Conservation (phyloP, 2,797 vertebrate species). For the Pristis pectinata region DNA sequence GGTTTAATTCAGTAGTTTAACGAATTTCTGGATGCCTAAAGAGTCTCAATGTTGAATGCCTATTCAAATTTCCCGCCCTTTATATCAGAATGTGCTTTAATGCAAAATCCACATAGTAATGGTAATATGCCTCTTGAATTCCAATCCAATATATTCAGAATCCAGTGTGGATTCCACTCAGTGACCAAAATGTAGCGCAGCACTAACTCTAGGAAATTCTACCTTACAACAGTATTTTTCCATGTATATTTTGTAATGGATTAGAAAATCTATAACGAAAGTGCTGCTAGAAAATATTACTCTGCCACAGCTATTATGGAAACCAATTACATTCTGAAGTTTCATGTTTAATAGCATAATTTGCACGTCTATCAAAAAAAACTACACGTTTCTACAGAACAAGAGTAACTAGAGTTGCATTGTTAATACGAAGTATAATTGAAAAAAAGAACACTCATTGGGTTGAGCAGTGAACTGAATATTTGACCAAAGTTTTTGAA, state of each 20-base stretch:
- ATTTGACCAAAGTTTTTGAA: neutral
- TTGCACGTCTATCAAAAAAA: conserved; percentile 3
- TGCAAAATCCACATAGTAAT: neutral
- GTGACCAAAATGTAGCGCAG: neutral
- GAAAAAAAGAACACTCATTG: neutral
- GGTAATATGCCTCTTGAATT: neutral
- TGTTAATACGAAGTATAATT: conserved; percentile 1
- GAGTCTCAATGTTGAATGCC: neutral
- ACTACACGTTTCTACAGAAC: conserved; percentile 10
- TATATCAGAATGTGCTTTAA: neutral
- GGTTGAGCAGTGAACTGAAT: neutral
- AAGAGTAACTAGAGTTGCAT: neutral
- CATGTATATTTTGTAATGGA: neutral
- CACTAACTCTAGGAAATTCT: neutral
- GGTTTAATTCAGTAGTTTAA: neutral
- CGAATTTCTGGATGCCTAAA: neutral
- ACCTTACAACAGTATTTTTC: neutral
- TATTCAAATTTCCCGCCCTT: neutral
- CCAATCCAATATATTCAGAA: neutral
- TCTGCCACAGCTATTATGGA: conserved; percentile 24
- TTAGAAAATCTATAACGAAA: conserved; percentile 28
- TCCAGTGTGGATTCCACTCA: neutral
- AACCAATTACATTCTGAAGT: conserved; percentile 24
- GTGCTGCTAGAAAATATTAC: neutral
- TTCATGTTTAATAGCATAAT: conserved; percentile 30